phyloP scores from a whole-genome alignment of 2,797 vertebrate species.

The Chaetodon trifasciatus region DNA sequence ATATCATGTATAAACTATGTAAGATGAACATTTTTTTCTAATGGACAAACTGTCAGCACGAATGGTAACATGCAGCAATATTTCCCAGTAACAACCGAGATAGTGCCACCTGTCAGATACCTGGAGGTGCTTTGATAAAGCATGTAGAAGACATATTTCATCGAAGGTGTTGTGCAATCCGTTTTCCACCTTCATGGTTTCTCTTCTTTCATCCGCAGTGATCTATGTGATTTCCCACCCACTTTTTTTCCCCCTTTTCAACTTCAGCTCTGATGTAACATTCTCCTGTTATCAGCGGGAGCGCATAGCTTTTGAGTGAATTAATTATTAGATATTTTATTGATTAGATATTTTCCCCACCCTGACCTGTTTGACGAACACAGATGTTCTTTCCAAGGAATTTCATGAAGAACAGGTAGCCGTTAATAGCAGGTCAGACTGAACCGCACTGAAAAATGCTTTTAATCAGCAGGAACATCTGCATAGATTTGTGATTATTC shows the following conservation, averaged over 20 bases:
- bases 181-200: slow-evolving; percentile 39
- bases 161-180: slow-evolving; percentile 38
- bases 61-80: slow-evolving; percentile 10
- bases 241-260: slow-evolving; percentile 1
- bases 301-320: slow-evolving; percentile 30
- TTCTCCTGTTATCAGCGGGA: slow-evolving; percentile 37
- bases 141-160: slow-evolving; percentile 42
- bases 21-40: not conserved
- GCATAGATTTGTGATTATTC: slow-evolving; percentile 31
- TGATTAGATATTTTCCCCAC: slow-evolving; percentile 41
- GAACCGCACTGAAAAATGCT: slow-evolving; percentile 4
- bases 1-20: not conserved
- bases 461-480: slow-evolving; percentile 12
- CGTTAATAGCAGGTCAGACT: not conserved
- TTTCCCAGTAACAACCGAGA: slow-evolving; percentile 24
- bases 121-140: slow-evolving; percentile 45
- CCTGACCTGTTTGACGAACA: slow-evolving; percentile 25
- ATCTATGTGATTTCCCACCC: slow-evolving; percentile 54
- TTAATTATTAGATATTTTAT: slow-evolving; percentile 27
- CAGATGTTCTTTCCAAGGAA: not conserved
- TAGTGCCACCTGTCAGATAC: slow-evolving; percentile 52
- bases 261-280: slow-evolving; percentile 28
- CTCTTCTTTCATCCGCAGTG: slow-evolving; percentile 41
- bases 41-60: not conserved
- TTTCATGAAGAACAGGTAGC: slow-evolving; percentile 5